Percentiles rank a stretch among this genome's conserved stretches.
These are phyloP conservation scores for Paraescarpia echinospica DNA, from an alignment of 1,140 invertebrate genomes.

Conservation along the genomic window DNA sequence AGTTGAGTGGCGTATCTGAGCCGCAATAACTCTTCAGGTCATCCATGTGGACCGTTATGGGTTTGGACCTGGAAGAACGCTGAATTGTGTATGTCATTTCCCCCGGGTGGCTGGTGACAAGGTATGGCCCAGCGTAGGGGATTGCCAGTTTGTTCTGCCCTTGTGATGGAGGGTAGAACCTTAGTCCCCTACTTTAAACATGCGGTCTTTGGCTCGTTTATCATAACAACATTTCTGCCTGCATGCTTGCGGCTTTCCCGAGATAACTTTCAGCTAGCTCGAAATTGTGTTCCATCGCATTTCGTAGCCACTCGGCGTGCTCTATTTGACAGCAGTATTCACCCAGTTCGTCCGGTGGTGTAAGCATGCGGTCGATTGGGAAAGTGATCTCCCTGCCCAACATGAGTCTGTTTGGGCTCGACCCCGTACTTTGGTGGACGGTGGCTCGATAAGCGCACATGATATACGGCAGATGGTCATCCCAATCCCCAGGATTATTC, in stretches of 20 bases:
- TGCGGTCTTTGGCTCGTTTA: background rate
- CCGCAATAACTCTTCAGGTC: background rate
- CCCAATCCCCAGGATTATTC: constrained; percentile 36
- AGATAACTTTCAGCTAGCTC: background rate
- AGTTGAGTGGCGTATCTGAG: background rate
- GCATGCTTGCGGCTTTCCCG: constrained; percentile 1
- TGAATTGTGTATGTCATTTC: background rate
- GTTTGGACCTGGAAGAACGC: background rate
- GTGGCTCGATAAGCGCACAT: constrained; percentile 35
- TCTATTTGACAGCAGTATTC: constrained; percentile 9
- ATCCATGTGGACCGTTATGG: background rate
- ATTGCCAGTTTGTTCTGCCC: background rate
- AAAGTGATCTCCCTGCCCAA: constrained; percentile 34
- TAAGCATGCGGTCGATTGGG: constrained; percentile 27
- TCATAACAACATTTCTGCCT: constrained; percentile 13
- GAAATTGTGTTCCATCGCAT: constrained; percentile 1
- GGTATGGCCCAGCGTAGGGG: constrained; percentile 1
- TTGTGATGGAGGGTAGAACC: background rate
- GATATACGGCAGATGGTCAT: constrained; percentile 31
- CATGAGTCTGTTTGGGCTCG: constrained; percentile 34
- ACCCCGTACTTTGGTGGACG: constrained; percentile 34
- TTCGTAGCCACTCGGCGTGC: constrained; percentile 11
- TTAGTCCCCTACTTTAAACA: background rate
- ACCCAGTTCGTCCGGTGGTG: constrained; percentile 9
- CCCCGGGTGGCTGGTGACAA: background rate